Evolutionary conservation across 2,888 invertebrate species (phyloP), one percentile per base, ranked within the genome.

Genomic region (Phymatocera aterrima): DNA sequence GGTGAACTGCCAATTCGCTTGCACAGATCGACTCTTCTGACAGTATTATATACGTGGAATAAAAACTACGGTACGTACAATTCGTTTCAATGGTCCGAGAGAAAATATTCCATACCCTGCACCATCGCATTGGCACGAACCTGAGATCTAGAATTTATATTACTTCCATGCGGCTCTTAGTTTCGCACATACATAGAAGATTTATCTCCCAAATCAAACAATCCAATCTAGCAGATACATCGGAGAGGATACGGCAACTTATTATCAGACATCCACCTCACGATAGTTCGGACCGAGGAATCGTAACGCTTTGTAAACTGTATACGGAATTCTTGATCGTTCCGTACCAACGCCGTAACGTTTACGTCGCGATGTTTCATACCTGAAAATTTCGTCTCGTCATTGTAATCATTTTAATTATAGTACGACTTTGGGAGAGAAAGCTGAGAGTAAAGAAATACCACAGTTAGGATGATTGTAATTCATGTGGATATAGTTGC

Each of bases 1-100:
- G 85, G 85, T 86, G 85, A 85, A 82, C 84, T 83, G 83, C 84
- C 85, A 85, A 86, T 85, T 86, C 84, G 83, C 85, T 79, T 81
- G 84, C 85, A 81, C 75, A 78, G 51, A 75, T 54, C 75, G 57
- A 75, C 75, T 34, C 12, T 75, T 60, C 75, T 43, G 75, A 75
- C 75, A 75, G 57, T 75, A 75, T 75, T 75, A 61, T n/a, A n/a
- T 61, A 75, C 75, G 57, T 28, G 15, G 75, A 12, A 75, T 75
- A 57, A 75, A 75, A 75, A 54, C 57, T 57, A 75, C 57, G 24
- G 75, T 75, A 75, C 75, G 75, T 75, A 75, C 75, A 75, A 75
- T 75, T 57, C 57, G 51, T 75, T 75, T 75, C 75, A 54, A 75
- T 75, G 75, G 28, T 75, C 57, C 57, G 37, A 43, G 43, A 60